Percentiles rank a stretch among this genome's conserved stretches.
Conservation (phyloP, 1,140 invertebrate species). For the Drosophila busckii region DNA sequence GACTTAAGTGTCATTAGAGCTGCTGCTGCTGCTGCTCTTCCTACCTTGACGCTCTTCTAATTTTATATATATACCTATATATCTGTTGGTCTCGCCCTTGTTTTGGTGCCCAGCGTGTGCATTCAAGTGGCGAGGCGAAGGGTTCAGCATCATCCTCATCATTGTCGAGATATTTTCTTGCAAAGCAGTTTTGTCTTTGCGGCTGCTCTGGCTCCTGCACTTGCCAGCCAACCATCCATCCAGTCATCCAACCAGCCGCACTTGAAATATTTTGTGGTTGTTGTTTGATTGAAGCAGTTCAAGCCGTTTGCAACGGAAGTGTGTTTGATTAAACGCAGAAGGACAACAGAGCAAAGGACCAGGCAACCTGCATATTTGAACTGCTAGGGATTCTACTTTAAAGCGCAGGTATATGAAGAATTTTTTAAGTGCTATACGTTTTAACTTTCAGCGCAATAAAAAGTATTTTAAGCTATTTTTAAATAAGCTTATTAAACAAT, state of each 20-base stretch:
- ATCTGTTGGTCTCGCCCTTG: neutral
- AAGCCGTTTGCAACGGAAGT: slow-evolving; percentile 73
- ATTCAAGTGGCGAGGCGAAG: slow-evolving; percentile 61
- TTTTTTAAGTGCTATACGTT: too few relatives aligned
- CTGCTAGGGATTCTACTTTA: slow-evolving; percentile 29
- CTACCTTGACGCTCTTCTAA: neutral
- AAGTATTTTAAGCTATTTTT: too few relatives aligned
- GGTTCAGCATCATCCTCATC: slow-evolving; percentile 55
- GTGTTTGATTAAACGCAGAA: slow-evolving; percentile 73
- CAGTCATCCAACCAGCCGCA: slow-evolving; percentile 54
- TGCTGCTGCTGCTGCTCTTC: neutral
- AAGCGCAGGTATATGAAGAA: slow-evolving; percentile 63
- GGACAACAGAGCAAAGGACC: slow-evolving; percentile 37
- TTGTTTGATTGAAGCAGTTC: slow-evolving; percentile 74
- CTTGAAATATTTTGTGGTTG: slow-evolving; percentile 74
- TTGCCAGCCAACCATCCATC: slow-evolving; percentile 30
- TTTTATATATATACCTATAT: neutral
- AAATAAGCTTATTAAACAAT: too few relatives aligned
- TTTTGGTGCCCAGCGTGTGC: slow-evolving; percentile 38
- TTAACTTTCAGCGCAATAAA: too few relatives aligned
- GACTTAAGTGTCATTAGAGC: slow-evolving; percentile 45
- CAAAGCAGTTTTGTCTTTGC: slow-evolving; percentile 66
- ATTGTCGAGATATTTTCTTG: slow-evolving; percentile 65
- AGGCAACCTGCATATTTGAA: slow-evolving; percentile 5
- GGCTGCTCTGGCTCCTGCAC: slow-evolving; percentile 19